Evolutionary conservation across 2,113 vertebrate species (phyloP), one percentile per base, ranked within the genome.

Genomic region (Dipodomys merriami): DNA sequence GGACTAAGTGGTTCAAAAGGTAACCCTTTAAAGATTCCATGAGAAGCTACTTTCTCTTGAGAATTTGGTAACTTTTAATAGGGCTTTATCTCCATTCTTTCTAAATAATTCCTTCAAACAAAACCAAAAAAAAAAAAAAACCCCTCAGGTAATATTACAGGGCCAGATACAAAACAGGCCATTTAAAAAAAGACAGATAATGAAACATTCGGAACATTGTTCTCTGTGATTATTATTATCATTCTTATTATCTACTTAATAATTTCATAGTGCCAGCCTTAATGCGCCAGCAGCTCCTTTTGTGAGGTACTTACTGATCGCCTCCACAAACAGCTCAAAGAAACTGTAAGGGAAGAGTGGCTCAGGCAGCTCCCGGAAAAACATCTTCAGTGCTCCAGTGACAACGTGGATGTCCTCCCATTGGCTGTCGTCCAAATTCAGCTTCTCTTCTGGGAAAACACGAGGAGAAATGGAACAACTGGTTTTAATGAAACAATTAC

Each of bases 401-500:
- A 99, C 98, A 96, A 99, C 99, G 96, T 99, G 98, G 98, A 99
- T 98, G 98, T 99, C 99, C 98, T 99, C 99, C 99, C 99, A 99
- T 98, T 99, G 99, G 99, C 99, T 99, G 99, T 98, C 99, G 97
- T 99, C 99, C 99, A 99, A 99, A 99, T 99, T 98, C 98, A 98
- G 98, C 99, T 99, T 98, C 99, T 99, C 99, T 99, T 99, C 99
- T 99, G 99, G 99, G 99, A 99, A 99, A 99, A 99, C 99, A 99
- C 98, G 99, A 99, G 99, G 99, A 99, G 99, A 99, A 99, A 99
- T 99, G 99, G 99, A 99, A 99, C 99, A 99, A 99, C 99, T 99
- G 99, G 99, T 99, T 99, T 99, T 99, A 99, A 99, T 99, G 99
- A 99, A 99, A 99, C 99, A 99, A 99, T 99, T 99, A 99, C 99